phyloP scores from a whole-genome alignment of 2,797 vertebrate genomes.

The Diplodus sargus region DNA sequence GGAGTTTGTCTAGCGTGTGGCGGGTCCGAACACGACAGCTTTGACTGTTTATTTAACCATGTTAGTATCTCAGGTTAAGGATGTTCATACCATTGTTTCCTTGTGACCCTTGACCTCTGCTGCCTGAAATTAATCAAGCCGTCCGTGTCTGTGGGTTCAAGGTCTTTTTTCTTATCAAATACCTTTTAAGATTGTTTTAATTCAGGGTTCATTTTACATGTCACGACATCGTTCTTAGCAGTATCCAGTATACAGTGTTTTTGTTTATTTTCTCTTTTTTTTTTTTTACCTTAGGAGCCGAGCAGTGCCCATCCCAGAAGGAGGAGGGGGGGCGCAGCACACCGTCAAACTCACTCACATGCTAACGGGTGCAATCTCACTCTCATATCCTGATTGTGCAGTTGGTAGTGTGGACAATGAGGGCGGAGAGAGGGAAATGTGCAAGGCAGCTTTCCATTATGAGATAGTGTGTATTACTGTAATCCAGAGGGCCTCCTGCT shows the following conservation, averaged over 20 bases:
- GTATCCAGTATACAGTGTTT: neutral
- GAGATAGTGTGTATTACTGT: conserved; percentile 87
- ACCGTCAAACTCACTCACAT: conserved; percentile 55
- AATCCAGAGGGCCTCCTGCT: conserved; percentile 86
- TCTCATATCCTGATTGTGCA: conserved; percentile 79
- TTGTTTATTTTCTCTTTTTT: neutral
- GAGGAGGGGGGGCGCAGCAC: conserved; percentile 18
- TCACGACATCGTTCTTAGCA: conserved; percentile 4
- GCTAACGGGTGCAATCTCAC: conserved; percentile 74
- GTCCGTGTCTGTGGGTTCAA: conserved; percentile 18
- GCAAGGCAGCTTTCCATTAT: conserved; percentile 85
- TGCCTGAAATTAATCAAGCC: conserved; percentile 65
- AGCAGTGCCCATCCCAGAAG: conserved; percentile 17
- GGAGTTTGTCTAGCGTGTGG: conserved; percentile 62
- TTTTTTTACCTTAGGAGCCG: conserved; percentile 38
- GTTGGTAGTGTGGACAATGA: conserved; percentile 83
- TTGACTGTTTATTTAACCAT: conserved; percentile 74
- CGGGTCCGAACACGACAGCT: conserved; percentile 58
- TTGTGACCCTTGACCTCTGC: conserved; percentile 62
- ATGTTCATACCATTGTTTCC: conserved; percentile 74
- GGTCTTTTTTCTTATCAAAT: neutral
- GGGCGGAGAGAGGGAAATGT: conserved; percentile 81
- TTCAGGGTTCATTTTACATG: conserved; percentile 6
- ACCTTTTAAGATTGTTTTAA: conserved; percentile 8
- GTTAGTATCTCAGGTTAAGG: conserved; percentile 61